Evolutionary conservation across 2,797 vertebrate genomes (phyloP), one percentile per base, ranked within the genome.

Genomic region (Melanotaenia trifasciata): DNA sequence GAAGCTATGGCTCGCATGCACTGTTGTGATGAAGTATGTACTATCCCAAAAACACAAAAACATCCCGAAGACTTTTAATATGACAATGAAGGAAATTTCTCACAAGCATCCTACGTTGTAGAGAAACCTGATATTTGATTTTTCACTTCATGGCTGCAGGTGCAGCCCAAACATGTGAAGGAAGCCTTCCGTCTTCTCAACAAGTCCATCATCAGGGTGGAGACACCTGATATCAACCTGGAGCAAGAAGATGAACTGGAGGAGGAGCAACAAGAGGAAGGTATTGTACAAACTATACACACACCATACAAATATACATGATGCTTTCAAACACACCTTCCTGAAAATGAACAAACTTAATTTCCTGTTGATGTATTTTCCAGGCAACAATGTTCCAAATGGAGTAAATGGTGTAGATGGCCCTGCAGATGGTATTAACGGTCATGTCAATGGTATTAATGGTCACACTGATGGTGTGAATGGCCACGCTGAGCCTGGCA

Each of bases 1-100:
- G 98, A 99, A 93, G 94, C 92, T 54, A 99, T 99, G 98, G 97
- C 98, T 5, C 95, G 98, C 10, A 99, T 99, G 98, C 98, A 99
- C 93, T 99, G 98, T 93, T 98, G 97, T 47, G 98, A 99, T n/a
- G 98, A 99, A 96, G 98, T 95, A 45, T 1, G 80, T 14, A 0
- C 6, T 8, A 32, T 1, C 54, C 12, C 1, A 14, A 26, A 26
- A 3, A 1, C 2, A 40, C 13, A 14, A 40, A 14, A 43, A 16
- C 13, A 18, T 18, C 40, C 43, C 5, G 43, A 45, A 45, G 6
- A 4, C 20, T 47, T n/a, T n/a, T 51, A 24, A 51, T 22, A 13
- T 24, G 22, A 51, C 3, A 11, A 3, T 51, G 4, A 13, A 51
- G 0, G 40, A 20, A 36, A 47, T 14, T 4, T 5, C 18, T 57